Conservation (phyloP, 2,888 invertebrate genomes). For the Tricholauxania praeusta region DNA sequence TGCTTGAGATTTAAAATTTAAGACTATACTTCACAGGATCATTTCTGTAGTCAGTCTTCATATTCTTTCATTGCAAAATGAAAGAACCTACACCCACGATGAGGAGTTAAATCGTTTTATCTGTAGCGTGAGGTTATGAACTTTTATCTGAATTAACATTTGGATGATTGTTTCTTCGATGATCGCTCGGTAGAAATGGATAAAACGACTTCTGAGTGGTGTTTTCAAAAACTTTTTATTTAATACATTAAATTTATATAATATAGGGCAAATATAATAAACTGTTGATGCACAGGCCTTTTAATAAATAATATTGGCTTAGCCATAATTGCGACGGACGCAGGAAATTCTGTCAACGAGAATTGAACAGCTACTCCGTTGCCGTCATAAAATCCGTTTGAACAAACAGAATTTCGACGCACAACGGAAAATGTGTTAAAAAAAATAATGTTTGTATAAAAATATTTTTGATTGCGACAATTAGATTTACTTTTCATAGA, state of each 20-base stretch:
- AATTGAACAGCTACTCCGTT: too few relatives aligned
- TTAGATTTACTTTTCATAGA: too few relatives aligned
- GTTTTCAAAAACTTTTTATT: constrained; percentile 35
- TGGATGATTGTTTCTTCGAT: constrained; percentile 49
- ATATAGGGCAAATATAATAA: too few relatives aligned
- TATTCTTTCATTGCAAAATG: constrained; percentile 69
- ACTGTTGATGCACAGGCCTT: too few relatives aligned
- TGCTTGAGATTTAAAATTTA: constrained; percentile 47
- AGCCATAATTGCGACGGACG: too few relatives aligned
- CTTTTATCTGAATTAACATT: constrained; percentile 9
- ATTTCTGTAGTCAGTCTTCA: constrained; percentile 77
- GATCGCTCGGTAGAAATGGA: constrained; percentile 51
- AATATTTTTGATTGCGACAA: too few relatives aligned
- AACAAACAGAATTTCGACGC: too few relatives aligned
- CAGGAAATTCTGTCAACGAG: too few relatives aligned
- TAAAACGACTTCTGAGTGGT: constrained; percentile 54
- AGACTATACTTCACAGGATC: constrained; percentile 75
- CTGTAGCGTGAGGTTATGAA: constrained; percentile 70
- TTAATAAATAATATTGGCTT: too few relatives aligned
- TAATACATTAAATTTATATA: constrained; percentile 37
- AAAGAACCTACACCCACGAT: constrained; percentile 71
- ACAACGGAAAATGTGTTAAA: too few relatives aligned
- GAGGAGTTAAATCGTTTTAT: constrained; percentile 71
- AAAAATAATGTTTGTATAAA: too few relatives aligned
- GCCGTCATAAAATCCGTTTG: too few relatives aligned